Evolutionary conservation across 2,113 vertebrate species (phyloP), one percentile per base, ranked within the genome.

Genomic region (Scartelaos histophorus): DNA sequence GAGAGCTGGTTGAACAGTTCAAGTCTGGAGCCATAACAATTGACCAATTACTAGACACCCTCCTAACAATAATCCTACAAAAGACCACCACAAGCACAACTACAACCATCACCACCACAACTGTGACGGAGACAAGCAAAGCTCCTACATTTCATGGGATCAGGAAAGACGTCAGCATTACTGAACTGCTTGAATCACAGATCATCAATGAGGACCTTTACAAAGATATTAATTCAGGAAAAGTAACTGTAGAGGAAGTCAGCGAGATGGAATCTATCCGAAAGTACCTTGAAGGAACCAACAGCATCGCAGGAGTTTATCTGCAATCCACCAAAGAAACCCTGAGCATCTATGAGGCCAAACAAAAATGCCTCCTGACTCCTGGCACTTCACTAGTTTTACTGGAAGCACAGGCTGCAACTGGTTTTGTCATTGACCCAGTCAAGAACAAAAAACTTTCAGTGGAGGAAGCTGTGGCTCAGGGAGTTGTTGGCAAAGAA

Each of bases 261-360:
- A 68, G 82, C 0, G 35, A 88, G 76, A 92, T 95, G 90, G 93
- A 94, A 71, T 89, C 89, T 0, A 94, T 98, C 74, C 94, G 91
- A 77, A 94, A 93, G 62, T 98, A 94, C 80, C 90, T 98, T 70
- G 91, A 93, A 70, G 95, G 95, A 7, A 97, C 95, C 0, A 95
- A 95, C 0, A 86, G 85, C 5, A 92, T 98, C 0, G 94, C 93
- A 0, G 96, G 97, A 0, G 88, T 98, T 0, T 76, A 92, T 7
- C 68, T 95, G 1, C 91, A 94, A 73, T 93, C 94, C 0, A 95
- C 94, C 0, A 91, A 92, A 22, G 89, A 90, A 43, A 87, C 82
- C 3, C 86, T 98, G 57, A 94, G 93, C 80, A 90, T 97, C 67
- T 95, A 94, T 0, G 90, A 96, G 78, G 96, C 95, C 11, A 87